Conservation (phyloP, 37 sponge, comb jelly and placozoan genomes). For the Eunapius fragilis region DNA sequence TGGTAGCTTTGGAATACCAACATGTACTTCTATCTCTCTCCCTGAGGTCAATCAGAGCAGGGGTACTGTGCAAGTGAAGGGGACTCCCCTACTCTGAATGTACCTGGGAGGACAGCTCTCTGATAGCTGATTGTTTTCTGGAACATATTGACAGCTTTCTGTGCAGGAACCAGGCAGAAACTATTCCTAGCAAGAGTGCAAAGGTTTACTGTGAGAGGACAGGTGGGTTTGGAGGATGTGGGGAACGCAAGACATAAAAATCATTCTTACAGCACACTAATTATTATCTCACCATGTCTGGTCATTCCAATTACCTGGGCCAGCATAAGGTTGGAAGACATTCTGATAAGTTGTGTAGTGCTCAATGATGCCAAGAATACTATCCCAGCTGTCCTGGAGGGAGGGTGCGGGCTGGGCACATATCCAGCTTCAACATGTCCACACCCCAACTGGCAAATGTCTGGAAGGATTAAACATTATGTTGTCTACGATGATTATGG, state of each 20-base stretch:
- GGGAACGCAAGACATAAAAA: background rate
- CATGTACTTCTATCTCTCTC: background rate
- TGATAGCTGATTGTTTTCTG: constrained; percentile 59
- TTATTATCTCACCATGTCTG: constrained; percentile 82
- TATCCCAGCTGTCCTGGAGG: constrained; percentile 90
- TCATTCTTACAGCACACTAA: background rate
- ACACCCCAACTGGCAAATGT: constrained; percentile 97
- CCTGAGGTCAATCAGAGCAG: constrained; percentile 16
- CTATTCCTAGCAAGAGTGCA: constrained; percentile 80
- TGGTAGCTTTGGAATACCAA: background rate
- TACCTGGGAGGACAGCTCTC: constrained; percentile 87
- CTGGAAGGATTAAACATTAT: constrained; percentile 34
- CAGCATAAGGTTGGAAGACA: constrained; percentile 76
- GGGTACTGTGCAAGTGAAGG: constrained; percentile 95
- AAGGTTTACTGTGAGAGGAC: constrained; percentile 65
- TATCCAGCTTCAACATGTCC: constrained; percentile 94
- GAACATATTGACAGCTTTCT: constrained; percentile 75
- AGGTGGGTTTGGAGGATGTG: background rate
- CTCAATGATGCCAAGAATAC: constrained; percentile 80
- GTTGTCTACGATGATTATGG: no score
- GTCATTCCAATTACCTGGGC: constrained; percentile 99
- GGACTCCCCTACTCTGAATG: constrained; percentile 96
- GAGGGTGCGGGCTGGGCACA: constrained; percentile 34
- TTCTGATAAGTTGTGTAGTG: constrained; percentile 76
- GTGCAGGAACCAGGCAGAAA: constrained; percentile 75